Conservation (phyloP, 2,888 invertebrate genomes). For the Esperia sulphurella region DNA sequence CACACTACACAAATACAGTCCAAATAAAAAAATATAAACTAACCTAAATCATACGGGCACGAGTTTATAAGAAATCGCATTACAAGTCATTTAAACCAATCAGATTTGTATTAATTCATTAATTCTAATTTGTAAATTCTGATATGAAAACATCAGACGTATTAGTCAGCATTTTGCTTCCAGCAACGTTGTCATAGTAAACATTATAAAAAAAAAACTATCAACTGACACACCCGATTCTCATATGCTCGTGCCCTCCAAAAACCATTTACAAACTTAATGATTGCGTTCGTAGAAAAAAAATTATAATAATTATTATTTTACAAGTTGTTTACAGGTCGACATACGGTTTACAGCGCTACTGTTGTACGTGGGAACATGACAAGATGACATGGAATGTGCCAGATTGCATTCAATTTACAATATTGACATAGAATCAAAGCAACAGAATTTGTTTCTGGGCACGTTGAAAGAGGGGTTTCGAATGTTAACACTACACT, state of each 20-base stretch:
- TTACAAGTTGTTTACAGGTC: conserved; percentile 54
- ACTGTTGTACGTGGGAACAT: conserved; percentile 12
- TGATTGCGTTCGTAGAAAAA: conserved; percentile 68
- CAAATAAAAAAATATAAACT: conserved; percentile 48
- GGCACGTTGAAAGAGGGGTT: too few relatives aligned
- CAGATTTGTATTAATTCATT: not conserved
- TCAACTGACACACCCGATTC: conserved; percentile 26
- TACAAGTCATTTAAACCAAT: not conserved
- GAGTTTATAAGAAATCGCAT: conserved; percentile 40
- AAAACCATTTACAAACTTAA: conserved; percentile 68
- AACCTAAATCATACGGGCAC: conserved; percentile 48
- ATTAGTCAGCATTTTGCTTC: not conserved
- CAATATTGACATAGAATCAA: not conserved
- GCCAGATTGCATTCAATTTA: not conserved
- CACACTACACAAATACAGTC: conserved; percentile 51
- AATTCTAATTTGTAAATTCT: not conserved
- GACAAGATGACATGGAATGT: conserved; percentile 9
- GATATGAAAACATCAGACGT: not conserved
- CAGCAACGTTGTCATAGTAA: conserved; percentile 9
- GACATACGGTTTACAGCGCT: conserved; percentile 30
- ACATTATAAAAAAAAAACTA: conserved; percentile 13
- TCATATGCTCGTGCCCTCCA: conserved; percentile 47
- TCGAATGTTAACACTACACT: not conserved
- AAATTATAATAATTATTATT: conserved; percentile 45
- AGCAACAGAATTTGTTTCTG: too few relatives aligned